phyloP scores from a whole-genome alignment of 2,888 invertebrate species.

The Epinotia demarniana region DNA sequence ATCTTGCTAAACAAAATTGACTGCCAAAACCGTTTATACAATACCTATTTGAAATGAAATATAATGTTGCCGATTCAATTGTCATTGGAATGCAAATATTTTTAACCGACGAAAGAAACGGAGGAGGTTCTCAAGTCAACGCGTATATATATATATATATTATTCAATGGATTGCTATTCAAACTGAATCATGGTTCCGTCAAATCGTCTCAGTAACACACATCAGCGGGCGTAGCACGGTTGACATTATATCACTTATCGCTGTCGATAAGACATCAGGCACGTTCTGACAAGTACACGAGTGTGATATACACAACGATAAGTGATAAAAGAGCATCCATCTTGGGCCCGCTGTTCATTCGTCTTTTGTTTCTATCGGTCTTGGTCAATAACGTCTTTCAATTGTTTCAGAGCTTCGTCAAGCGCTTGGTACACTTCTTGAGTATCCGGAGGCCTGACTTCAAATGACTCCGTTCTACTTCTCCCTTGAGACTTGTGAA shows the following conservation, averaged over 20 bases:
- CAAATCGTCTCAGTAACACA: neutral
- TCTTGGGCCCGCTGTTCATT: neutral
- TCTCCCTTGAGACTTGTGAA: constrained; percentile 69
- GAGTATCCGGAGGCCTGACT: constrained; percentile 66
- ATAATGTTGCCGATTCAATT: neutral
- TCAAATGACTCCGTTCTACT: constrained; percentile 70
- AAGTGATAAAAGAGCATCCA: no score
- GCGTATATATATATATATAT: no score
- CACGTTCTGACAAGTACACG: no score
- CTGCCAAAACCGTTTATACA: neutral
- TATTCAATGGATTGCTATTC: neutral
- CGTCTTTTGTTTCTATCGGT: constrained; percentile 57
- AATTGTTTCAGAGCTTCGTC: constrained; percentile 78
- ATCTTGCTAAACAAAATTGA: neutral
- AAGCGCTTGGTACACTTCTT: constrained; percentile 73
- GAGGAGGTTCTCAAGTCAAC: no score
- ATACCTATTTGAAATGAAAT: neutral
- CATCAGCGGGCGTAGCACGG: neutral
- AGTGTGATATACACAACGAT: no score
- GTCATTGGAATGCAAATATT: neutral
- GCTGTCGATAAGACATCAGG: no score
- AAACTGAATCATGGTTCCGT: neutral
- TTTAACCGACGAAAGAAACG: no score
- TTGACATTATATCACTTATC: no score
- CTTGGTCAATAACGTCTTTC: constrained; percentile 76